Conservation (phyloP, 2,797 vertebrate genomes). For the Galagoides demidoff region DNA sequence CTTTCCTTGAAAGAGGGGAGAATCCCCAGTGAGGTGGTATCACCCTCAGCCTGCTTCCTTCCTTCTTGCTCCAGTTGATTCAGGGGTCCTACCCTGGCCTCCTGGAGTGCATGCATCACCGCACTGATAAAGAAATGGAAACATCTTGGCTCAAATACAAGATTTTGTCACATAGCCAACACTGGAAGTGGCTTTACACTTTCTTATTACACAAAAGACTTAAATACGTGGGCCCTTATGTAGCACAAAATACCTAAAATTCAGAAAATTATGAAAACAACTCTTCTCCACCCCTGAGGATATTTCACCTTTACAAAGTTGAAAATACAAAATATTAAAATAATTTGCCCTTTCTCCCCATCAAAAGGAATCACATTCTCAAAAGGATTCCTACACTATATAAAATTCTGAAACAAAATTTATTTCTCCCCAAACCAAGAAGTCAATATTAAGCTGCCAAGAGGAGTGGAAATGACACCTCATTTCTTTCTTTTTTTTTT, state of each 20-base stretch:
- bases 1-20: constrained; percentile 30
- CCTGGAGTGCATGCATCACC: constrained; percentile 67
- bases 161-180: constrained; percentile 2
- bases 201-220: constrained; percentile 69
- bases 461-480: constrained; percentile 59
- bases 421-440: constrained; percentile 61
- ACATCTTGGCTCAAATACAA: constrained; percentile 45
- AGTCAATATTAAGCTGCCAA: constrained; percentile 79
- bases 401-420: constrained; percentile 80
- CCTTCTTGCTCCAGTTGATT: neutral
- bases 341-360: constrained; percentile 79
- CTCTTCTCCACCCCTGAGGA: constrained; percentile 79
- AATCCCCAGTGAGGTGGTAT: neutral
- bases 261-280: constrained; percentile 75
- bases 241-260: constrained; percentile 69
- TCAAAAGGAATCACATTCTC: constrained; percentile 79
- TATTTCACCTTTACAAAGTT: constrained; percentile 77
- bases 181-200: constrained; percentile 69
- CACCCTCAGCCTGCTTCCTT: neutral
- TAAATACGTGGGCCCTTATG: constrained; percentile 59
- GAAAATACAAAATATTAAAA: constrained; percentile 83
- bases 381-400: constrained; percentile 76
- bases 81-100: constrained; percentile 8
- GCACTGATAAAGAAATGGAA: constrained; percentile 52
- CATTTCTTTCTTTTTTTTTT: constrained; percentile 62